Evolutionary conservation across 2,113 vertebrate species (phyloP).

Genomic region (Steatornis caripensis): DNA sequence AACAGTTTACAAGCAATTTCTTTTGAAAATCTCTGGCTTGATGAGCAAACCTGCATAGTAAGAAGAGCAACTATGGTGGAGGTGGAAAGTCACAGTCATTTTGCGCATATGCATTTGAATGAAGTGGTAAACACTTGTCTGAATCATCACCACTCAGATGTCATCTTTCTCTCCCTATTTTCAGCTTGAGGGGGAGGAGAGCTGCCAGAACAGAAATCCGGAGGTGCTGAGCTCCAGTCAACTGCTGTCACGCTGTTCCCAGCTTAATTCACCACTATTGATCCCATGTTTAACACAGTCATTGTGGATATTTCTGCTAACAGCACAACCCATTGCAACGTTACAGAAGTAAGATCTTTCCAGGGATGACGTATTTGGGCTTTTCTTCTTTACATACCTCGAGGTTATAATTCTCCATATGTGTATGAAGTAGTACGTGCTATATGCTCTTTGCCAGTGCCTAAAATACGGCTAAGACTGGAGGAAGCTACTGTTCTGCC

Average conservation of each 20-base stretch:
- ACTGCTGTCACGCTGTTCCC: constrained; percentile 4
- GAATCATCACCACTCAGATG: constrained; percentile 41
- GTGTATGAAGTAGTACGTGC: background rate
- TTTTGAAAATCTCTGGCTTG: background rate
- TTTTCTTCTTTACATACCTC: constrained; percentile 26
- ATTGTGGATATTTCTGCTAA: background rate
- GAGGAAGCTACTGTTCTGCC: background rate
- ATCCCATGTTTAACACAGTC: background rate
- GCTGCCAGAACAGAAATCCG: background rate
- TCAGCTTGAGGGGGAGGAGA: constrained; percentile 20
- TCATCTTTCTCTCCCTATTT: constrained; percentile 31
- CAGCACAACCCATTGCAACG: background rate
- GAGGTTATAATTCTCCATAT: background rate
- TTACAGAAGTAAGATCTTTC: background rate
- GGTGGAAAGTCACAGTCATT: constrained; percentile 16
- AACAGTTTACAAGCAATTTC: constrained; percentile 5
- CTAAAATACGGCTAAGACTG: background rate
- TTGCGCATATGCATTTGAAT: constrained; percentile 42
- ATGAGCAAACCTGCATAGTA: constrained; percentile 12
- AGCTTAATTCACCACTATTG: background rate
- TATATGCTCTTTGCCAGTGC: background rate
- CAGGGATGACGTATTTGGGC: background rate
- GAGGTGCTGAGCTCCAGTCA: constrained; percentile 29
- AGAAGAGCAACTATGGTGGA: constrained; percentile 13
- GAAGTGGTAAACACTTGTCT: constrained; percentile 29